Evolutionary conservation across 2,888 invertebrate species (phyloP).

Genomic region (Ophion costatus): DNA sequence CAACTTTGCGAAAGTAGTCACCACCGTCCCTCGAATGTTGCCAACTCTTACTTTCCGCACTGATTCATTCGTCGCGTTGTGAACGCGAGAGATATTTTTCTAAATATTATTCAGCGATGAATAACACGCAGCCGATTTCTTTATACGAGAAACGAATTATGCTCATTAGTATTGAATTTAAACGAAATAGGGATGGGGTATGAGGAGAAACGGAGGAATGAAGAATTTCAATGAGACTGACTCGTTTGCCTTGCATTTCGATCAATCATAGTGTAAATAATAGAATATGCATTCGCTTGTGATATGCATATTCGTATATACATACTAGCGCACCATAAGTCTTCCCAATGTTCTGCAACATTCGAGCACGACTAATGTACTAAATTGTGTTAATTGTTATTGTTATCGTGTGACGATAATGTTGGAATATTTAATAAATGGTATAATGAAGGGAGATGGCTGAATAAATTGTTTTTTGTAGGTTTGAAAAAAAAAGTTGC

Average conservation of each 20-base stretch:
- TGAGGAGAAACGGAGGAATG: slow-evolving; percentile 2
- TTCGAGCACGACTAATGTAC: slow-evolving; percentile 54
- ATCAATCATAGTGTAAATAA: slow-evolving; percentile 50
- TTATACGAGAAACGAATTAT: not conserved
- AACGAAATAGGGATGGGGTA: slow-evolving; percentile 27
- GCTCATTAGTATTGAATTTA: slow-evolving; percentile 37
- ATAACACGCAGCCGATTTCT: slow-evolving; percentile 19
- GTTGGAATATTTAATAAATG: slow-evolving; percentile 64
- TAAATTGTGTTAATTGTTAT: slow-evolving; percentile 62
- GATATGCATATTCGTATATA: slow-evolving; percentile 33
- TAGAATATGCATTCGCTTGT: slow-evolving; percentile 8
- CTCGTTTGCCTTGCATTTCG: slow-evolving; percentile 76
- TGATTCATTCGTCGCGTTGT: slow-evolving; percentile 29
- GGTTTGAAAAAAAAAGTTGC: not conserved
- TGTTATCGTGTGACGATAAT: slow-evolving; percentile 60
- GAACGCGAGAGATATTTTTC: slow-evolving; percentile 60
- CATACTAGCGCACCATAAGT: slow-evolving; percentile 48
- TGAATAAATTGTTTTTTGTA: not conserved
- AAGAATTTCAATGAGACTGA: slow-evolving; percentile 77
- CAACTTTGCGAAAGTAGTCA: slow-evolving; percentile 36
- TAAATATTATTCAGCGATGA: slow-evolving; percentile 44
- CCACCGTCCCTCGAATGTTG: slow-evolving; percentile 43
- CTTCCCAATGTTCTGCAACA: slow-evolving; percentile 60
- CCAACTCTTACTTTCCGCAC: slow-evolving; percentile 44
- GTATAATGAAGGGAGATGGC: slow-evolving; percentile 50